Conservation (phyloP, 2,797 vertebrate species). For the Rhynchonycteris naso region DNA sequence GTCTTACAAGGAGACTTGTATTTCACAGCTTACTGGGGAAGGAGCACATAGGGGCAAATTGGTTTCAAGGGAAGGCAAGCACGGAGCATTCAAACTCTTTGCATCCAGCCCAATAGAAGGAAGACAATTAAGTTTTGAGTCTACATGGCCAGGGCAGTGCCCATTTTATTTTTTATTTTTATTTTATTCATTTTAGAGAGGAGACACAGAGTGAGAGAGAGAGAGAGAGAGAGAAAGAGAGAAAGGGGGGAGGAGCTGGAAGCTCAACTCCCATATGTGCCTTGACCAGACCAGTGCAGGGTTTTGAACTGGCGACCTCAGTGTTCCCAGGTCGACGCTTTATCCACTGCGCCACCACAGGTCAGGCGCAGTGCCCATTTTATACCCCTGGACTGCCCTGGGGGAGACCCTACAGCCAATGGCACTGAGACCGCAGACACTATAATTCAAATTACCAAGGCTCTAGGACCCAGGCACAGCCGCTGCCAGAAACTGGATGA, state of each 20-base stretch:
- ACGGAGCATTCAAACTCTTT: not conserved
- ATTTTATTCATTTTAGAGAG: too few relatives aligned
- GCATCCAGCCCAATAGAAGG: not conserved
- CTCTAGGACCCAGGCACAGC: not conserved
- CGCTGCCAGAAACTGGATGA: not conserved
- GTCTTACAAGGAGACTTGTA: slow-evolving; percentile 61
- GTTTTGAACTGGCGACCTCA: too few relatives aligned
- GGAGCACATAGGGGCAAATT: not conserved
- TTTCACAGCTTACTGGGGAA: slow-evolving; percentile 19
- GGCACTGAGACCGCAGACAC: not conserved
- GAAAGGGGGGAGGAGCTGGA: too few relatives aligned
- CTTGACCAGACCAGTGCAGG: too few relatives aligned
- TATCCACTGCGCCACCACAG: too few relatives aligned
- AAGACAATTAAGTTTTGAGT: not conserved
- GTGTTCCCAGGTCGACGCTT: too few relatives aligned
- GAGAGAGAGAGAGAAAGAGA: too few relatives aligned
- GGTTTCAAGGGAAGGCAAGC: not conserved
- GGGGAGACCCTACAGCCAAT: not conserved
- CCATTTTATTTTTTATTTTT: too few relatives aligned
- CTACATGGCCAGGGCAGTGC: not conserved
- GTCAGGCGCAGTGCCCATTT: not conserved
- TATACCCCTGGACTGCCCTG: not conserved
- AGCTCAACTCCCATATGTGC: too few relatives aligned
- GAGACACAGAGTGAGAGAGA: too few relatives aligned
- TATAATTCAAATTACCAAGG: not conserved